Base-by-base conservation (phyloP, 1,140 invertebrate genomes). In the Eufriesea mexicana region DNA sequence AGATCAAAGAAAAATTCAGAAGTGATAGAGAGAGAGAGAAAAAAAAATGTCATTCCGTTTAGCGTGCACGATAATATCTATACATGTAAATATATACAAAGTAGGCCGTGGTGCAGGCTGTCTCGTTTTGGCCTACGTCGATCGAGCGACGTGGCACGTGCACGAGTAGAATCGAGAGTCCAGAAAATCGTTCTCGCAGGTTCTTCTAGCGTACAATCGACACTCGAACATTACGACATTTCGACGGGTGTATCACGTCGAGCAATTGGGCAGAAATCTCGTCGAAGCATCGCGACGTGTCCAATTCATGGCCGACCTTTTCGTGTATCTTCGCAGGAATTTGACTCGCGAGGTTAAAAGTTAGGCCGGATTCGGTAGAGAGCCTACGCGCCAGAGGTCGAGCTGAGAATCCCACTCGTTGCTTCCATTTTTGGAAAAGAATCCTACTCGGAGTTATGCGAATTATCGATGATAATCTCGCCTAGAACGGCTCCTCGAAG, bases 21-120 rank as follows among this genome's bases (percentile, higher is more conserved):
- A 51, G 45, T 72, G 68, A 72, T 2, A 78, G 81, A 62, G 18
- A 20, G 4, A 16, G 7, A 28, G 7, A 67, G 57, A 23, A 4
- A 25, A 62, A 16, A 47, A 25, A 62, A 49, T 59, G 49, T 57
- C 83, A 87, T 88, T 88, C 86, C 77, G 55, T 75, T 79, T 45
- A 61, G 42, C 86, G 86, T 88, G 86, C 86, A 88, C 57, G 35
- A 67, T 55, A 51, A 35, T 66, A 45, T 20, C 8, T 45, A 59
- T 70, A 25, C 20, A n/a, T 59, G 55, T 61, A 54, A 16, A 54
- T 68, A 83, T 49, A 61, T 47, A 45, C 23, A 83, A 61, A 68
- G 72, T 75, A n/a, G 23, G 72, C 35, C 55, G 73, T 61, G 45
- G 45, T 61, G 74, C 55, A 68, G 55, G 75, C 62, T 70, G 57